phyloP scores from a whole-genome alignment of 2,113 vertebrate species.

The Montifringilla adamsi region DNA sequence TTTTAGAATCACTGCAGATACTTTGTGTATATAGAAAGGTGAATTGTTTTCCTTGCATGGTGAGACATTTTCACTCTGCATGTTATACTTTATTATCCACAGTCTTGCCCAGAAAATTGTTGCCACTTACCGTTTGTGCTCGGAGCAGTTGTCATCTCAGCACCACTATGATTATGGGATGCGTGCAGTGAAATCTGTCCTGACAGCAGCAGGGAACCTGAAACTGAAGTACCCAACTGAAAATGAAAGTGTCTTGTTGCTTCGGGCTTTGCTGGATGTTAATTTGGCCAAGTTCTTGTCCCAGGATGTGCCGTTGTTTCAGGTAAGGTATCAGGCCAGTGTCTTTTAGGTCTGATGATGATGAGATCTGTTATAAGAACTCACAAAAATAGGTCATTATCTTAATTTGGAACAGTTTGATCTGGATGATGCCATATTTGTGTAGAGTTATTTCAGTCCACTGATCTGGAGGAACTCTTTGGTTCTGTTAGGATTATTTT shows the following conservation, averaged over 20 bases:
- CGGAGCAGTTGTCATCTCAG: constrained; percentile 91
- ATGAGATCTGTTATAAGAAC: background rate
- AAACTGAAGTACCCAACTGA: constrained; percentile 89
- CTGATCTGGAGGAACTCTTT: background rate
- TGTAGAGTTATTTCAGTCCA: background rate
- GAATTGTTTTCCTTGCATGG: background rate
- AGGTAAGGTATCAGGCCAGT: constrained; percentile 68
- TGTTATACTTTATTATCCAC: background rate
- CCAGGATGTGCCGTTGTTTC: constrained; percentile 91
- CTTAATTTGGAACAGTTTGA: background rate
- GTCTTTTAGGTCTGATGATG: background rate
- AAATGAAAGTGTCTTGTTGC: constrained; percentile 83
- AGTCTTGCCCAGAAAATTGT: constrained; percentile 93
- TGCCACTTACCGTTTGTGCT: constrained; percentile 92
- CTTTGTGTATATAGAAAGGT: background rate
- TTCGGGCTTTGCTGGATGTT: constrained; percentile 86
- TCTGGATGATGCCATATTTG: background rate
- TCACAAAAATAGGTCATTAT: background rate
- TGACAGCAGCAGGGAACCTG: constrained; percentile 90
- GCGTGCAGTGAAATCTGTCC: constrained; percentile 92
- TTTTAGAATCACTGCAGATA: background rate
- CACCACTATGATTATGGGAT: constrained; percentile 93
- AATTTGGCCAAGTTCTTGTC: constrained; percentile 93
- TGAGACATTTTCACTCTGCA: background rate
- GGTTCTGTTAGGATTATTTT: background rate